Evolutionary conservation across 2,888 invertebrate genomes (phyloP).

Genomic region (Tenthredo mesomela): DNA sequence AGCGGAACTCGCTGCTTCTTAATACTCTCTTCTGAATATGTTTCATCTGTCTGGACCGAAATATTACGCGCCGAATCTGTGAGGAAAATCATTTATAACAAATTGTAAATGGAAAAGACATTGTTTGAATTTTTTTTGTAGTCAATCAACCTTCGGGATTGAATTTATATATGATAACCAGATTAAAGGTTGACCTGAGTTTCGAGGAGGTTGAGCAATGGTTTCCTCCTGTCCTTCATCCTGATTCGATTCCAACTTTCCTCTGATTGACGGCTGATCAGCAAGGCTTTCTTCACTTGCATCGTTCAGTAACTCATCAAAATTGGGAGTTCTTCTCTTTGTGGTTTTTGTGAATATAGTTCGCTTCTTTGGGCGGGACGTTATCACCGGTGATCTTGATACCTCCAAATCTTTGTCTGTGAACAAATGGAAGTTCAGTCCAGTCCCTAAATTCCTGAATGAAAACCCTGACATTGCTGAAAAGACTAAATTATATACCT

Average conservation of each 20-base stretch:
- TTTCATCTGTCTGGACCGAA: background rate
- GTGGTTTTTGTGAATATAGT: conserved; percentile 15
- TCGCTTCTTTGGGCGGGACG: background rate
- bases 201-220: background rate
- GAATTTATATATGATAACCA: background rate
- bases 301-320: background rate
- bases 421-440: background rate
- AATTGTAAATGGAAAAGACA: background rate
- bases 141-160: background rate
- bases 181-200: background rate
- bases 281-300: background rate
- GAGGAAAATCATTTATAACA: background rate
- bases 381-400: background rate
- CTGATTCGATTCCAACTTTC: background rate
- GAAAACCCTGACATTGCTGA: background rate
- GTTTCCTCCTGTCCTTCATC: background rate
- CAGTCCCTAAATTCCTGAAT: background rate
- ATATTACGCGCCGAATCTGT: background rate
- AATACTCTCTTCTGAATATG: background rate
- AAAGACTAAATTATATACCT: background rate
- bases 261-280: background rate
- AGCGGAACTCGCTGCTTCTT: background rate
- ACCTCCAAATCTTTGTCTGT: background rate
- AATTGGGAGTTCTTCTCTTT: conserved; percentile 26
- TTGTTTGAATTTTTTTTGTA: background rate